These are phyloP conservation scores for Amyelois transitella DNA, from an alignment of 1,140 invertebrate genomes.

Conservation along the genomic window DNA sequence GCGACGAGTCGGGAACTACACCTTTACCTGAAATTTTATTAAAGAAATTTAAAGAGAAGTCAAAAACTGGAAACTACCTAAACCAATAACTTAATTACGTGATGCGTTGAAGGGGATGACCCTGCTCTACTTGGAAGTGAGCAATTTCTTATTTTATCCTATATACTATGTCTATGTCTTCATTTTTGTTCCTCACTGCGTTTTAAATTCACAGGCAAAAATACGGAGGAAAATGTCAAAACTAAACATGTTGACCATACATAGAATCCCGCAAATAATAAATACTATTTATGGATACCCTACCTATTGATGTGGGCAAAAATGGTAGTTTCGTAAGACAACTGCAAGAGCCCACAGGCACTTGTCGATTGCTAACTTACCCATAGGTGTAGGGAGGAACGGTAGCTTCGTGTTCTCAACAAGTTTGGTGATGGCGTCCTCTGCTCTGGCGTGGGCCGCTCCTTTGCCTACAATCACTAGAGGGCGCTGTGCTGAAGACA, in stretches of 20 bases:
- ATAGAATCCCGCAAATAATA: slow-evolving; percentile 3
- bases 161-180: too few relatives aligned
- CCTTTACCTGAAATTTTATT: slow-evolving; percentile 83
- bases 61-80: too few relatives aligned
- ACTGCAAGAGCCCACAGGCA: background rate
- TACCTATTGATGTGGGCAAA: too few relatives aligned
- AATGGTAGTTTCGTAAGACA: background rate
- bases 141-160: too few relatives aligned
- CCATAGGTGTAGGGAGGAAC: slow-evolving; percentile 96
- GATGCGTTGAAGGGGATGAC: too few relatives aligned
- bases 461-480: slow-evolving; percentile 96
- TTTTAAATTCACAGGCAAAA: too few relatives aligned
- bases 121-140: too few relatives aligned
- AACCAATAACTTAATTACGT: too few relatives aligned
- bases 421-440: slow-evolving; percentile 81
- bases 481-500: slow-evolving; percentile 85
- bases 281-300: background rate
- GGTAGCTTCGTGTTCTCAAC: slow-evolving; percentile 85
- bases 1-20: slow-evolving; percentile 88
- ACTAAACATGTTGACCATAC: too few relatives aligned
- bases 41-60: too few relatives aligned
- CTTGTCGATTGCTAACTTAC: slow-evolving; percentile 39
- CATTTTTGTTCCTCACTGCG: too few relatives aligned
- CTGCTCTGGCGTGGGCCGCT: slow-evolving; percentile 88
- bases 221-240: too few relatives aligned